Conservation (phyloP, 2,888 invertebrate species). For the Tridacna crocea region DNA sequence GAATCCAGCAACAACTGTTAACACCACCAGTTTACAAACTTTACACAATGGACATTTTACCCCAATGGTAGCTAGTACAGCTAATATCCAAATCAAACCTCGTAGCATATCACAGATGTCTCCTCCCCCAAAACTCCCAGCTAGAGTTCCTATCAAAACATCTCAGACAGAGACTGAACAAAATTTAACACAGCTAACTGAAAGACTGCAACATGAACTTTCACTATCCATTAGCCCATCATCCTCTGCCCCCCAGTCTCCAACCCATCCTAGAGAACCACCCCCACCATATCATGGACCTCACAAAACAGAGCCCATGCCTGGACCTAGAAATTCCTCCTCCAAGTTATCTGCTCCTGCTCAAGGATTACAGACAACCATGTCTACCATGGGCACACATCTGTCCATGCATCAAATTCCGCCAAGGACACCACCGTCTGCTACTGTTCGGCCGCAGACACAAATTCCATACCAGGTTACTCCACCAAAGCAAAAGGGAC, state of each 20-base stretch:
- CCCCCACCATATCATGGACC: constrained; percentile 83
- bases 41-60: constrained; percentile 49
- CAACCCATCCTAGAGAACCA: constrained; percentile 65
- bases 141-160: constrained; percentile 71
- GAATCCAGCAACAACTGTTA: constrained; percentile 36
- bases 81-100: constrained; percentile 40
- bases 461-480: constrained; percentile 75
- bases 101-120: constrained; percentile 54
- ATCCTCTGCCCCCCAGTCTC: constrained; percentile 58
- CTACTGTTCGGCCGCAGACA: constrained; percentile 61
- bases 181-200: constrained; percentile 80
- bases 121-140: constrained; percentile 72
- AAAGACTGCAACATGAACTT: constrained; percentile 79
- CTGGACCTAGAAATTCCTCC: constrained; percentile 64
- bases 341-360: constrained; percentile 52
- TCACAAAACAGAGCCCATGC: constrained; percentile 79
- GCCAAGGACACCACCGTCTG: constrained; percentile 60
- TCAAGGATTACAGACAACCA: constrained; percentile 50
- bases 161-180: constrained; percentile 77
- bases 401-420: constrained; percentile 38
- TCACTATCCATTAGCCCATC: constrained; percentile 66
- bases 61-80: constrained; percentile 51
- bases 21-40: constrained; percentile 35
- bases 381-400: constrained; percentile 32
- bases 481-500: constrained; percentile 73